Percentiles rank a stretch among this genome's conserved stretches.
Evolutionary conservation across 1,140 invertebrate species (phyloP).

Genomic region (Whitmania pigra): DNA sequence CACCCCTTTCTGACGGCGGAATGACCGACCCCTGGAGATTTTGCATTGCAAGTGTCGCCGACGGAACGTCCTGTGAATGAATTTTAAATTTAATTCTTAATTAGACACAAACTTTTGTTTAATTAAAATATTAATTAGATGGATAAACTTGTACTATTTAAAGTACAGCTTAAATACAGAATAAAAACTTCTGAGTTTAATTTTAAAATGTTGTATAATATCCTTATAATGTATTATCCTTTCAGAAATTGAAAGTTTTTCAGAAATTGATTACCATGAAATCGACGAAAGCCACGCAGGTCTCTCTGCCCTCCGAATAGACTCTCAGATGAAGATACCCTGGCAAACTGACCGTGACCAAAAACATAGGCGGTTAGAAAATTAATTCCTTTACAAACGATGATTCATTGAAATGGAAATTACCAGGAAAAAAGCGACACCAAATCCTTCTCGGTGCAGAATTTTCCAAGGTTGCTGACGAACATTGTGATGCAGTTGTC

Average conservation of each 20-base stretch:
- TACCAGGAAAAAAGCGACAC: constrained; percentile 95
- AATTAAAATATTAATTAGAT: no score
- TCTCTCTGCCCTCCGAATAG: constrained; percentile 3
- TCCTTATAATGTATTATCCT: not conserved
- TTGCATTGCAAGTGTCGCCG: constrained; percentile 75
- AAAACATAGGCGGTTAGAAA: not conserved
- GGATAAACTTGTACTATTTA: no score
- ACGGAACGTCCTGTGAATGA: constrained; percentile 56
- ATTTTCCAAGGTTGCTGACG: constrained; percentile 84
- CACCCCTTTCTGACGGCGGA: constrained; percentile 80
- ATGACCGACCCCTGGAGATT: constrained; percentile 84
- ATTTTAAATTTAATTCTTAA: no score
- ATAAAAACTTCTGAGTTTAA: no score
- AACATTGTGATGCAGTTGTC: constrained; percentile 86
- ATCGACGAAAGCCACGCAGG: not conserved
- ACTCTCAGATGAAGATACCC: constrained; percentile 1
- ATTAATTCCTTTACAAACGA: not conserved
- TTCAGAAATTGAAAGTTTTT: no score
- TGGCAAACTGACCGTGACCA: not conserved
- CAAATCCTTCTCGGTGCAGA: constrained; percentile 88
- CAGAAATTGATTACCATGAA: not conserved
- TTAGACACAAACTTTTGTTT: constrained; percentile 15
- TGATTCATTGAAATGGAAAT: constrained; percentile 30
- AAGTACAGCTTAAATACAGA: no score
- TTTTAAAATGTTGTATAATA: no score